Base-by-base conservation (phyloP, 2,888 invertebrate genomes). In the Chaitophorus viminalis region DNA sequence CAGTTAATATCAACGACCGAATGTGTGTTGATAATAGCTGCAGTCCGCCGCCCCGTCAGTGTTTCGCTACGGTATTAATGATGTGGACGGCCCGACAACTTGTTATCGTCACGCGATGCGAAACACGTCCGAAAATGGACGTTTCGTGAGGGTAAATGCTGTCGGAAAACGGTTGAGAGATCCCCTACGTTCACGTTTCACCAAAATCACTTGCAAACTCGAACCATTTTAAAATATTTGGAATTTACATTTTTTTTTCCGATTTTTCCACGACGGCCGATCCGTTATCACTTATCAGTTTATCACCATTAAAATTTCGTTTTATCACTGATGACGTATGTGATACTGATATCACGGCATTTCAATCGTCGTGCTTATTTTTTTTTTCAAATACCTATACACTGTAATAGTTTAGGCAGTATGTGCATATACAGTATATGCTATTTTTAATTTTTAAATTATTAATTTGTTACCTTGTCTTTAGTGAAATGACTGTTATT, bases 281-380 rank as follows among this genome's bases (percentile, higher is more conserved):
- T 18, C 14, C n/a, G 68, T 82, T 82, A 70, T 82, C 81, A 46
- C 3, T 29, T n/a, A 72, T 33, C 36, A 36, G 2, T 0, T 29
- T n/a, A 72, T 33, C 36, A 36, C 17, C 0, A 65, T 29, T 4
- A 29, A 14, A 17, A 72, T 33, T 72, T 18, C 68, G 11, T 72
- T n/a, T 75, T 83, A 84, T 84, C 76, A 52, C 36, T 77, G 84
- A 77, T 85, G 84, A 85, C 84, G 84, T 85, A 75, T 83, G 83
- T 83, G 65, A 65, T 84, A 84, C 17, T 83, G 65, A 65, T 84
- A 84, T 25, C 65, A 18, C 25, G 21, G 29, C 36, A 11, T 54
- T 54, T 33, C 21, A 25, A 65, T 60, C 18, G 21, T 75, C 14
- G 29, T n/a, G 17, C 46, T 29, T 52, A 77, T 77, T 52, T 21